These are phyloP conservation scores for Oreochromis grahami DNA, from an alignment of 2,797 vertebrate genomes.

Conservation along the genomic window DNA sequence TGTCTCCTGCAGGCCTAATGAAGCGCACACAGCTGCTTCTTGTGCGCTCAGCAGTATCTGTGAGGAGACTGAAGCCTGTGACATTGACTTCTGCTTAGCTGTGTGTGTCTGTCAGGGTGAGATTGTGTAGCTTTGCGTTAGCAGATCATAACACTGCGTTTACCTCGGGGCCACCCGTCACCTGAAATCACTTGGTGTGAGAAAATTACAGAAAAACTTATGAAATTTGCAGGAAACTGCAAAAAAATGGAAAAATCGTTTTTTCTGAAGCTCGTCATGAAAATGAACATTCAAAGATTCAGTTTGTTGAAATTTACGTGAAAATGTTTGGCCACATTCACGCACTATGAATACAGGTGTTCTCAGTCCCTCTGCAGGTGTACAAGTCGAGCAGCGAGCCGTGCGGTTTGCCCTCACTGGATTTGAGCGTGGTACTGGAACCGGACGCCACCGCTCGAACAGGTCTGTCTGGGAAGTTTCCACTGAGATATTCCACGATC, in stretches of 20 bases:
- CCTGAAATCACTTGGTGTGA: not conserved
- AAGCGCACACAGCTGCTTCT: not conserved
- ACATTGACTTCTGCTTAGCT: slow-evolving; percentile 42
- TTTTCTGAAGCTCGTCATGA: not conserved
- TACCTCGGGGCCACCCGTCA: not conserved
- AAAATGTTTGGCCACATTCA: not conserved
- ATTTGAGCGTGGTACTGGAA: rapidly evolving
- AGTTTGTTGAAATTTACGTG: rapidly evolving
- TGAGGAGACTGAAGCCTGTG: slow-evolving; percentile 7
- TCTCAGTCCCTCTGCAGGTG: not conserved
- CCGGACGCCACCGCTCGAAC: rapidly evolving
- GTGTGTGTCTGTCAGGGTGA: not conserved
- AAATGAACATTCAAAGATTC: not conserved
- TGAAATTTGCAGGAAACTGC: not conserved
- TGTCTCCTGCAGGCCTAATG: not conserved
- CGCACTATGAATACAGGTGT: rapidly evolving
- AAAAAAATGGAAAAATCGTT: rapidly evolving
- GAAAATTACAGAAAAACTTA: not conserved
- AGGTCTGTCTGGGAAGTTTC: not conserved
- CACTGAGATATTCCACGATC: rapidly evolving
- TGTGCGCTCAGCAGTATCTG: slow-evolving; percentile 26
- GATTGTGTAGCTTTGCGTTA: not conserved
- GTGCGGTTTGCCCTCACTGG: not conserved
- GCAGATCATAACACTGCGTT: not conserved
- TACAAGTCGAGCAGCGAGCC: not conserved